phyloP scores from a whole-genome alignment of 2,113 vertebrate genomes.

The Clarias batrachus region DNA sequence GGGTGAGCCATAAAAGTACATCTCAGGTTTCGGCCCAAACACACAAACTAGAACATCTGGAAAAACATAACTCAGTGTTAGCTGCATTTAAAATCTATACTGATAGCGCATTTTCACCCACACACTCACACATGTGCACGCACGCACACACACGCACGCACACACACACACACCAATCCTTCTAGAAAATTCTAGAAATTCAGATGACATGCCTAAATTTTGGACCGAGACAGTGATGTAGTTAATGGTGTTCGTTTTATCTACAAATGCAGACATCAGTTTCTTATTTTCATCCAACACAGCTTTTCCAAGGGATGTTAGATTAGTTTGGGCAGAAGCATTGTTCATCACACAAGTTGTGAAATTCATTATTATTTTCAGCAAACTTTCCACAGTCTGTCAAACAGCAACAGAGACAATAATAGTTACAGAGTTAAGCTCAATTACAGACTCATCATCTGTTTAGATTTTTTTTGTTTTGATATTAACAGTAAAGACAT shows the following conservation, averaged over 20 bases:
- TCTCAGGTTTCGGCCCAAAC: accelerated
- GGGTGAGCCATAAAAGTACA: background rate
- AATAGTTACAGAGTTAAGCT: background rate
- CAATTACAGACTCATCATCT: no score
- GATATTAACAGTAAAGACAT: background rate
- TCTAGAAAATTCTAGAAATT: background rate
- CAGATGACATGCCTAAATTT: background rate
- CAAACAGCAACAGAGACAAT: background rate
- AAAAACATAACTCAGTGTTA: background rate
- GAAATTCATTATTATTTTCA: background rate
- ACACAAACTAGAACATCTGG: background rate
- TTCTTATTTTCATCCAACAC: background rate
- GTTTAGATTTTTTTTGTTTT: background rate
- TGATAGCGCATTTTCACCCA: no score
- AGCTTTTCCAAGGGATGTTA: background rate
- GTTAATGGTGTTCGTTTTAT: background rate
- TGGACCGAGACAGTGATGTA: background rate
- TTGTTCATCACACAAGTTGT: background rate
- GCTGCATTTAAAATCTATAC: background rate
- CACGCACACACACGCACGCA: no score
- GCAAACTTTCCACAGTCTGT: background rate
- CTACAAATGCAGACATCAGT: background rate
- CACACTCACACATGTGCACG: no score
- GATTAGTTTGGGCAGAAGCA: background rate
- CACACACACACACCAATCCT: no score